These are phyloP conservation scores for Oreohelix idahoensis DNA, from an alignment of 1,140 invertebrate species.

Conservation along the genomic window DNA sequence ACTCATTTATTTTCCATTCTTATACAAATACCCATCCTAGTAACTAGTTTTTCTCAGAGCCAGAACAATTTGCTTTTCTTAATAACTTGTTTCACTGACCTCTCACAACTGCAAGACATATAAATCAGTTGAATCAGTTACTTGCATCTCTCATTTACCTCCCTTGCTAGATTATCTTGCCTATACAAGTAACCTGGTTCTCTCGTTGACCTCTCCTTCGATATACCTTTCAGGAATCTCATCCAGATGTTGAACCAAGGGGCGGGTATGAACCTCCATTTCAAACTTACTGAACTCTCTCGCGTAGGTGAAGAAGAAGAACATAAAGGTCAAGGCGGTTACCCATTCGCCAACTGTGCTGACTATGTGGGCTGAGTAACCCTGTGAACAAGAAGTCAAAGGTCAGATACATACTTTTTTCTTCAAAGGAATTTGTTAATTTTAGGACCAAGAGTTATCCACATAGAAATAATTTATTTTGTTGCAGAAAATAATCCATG, in stretches of 20 bases:
- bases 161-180: not conserved
- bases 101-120: too few species aligned
- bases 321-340: slow-evolving; percentile 69
- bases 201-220: slow-evolving; percentile 41
- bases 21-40: too few species aligned
- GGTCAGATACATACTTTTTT: too few species aligned
- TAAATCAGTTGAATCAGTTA: too few species aligned
- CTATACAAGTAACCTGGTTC: slow-evolving; percentile 39
- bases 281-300: slow-evolving; percentile 73
- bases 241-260: slow-evolving; percentile 72
- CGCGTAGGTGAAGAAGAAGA: slow-evolving; percentile 73
- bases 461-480: too few species aligned
- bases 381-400: slow-evolving; percentile 57
- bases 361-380: slow-evolving; percentile 71
- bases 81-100: too few species aligned
- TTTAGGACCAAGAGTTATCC: too few species aligned
- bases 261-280: slow-evolving; percentile 60
- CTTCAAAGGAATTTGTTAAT: too few species aligned
- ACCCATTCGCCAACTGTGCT: slow-evolving; percentile 73
- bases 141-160: not conserved
- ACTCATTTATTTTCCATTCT: too few species aligned
- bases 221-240: slow-evolving; percentile 50
- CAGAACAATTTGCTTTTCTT: too few species aligned
- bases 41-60: too few species aligned
- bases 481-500: too few species aligned